phyloP scores from a whole-genome alignment of 1,140 invertebrate genomes.

The Eurosta solidaginis region DNA sequence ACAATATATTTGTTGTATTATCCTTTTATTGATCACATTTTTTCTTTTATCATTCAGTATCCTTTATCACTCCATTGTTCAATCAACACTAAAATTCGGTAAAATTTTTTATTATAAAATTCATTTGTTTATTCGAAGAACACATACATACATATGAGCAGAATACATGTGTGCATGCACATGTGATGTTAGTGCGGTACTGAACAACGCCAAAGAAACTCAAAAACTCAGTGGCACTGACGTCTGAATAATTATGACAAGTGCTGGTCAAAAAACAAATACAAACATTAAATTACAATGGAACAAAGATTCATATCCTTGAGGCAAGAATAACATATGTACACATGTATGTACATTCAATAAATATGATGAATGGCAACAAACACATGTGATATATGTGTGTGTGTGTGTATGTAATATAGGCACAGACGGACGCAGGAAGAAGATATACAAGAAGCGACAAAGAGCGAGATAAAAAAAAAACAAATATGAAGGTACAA shows the following conservation, averaged over 20 bases:
- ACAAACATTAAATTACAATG: not conserved
- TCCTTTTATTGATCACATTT: not conserved
- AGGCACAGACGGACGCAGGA: too few species aligned
- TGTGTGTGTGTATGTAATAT: not conserved
- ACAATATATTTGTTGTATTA: conserved; percentile 1
- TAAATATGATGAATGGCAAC: conserved; percentile 20
- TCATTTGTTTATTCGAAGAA: too few species aligned
- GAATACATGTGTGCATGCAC: not conserved
- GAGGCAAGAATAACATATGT: not conserved
- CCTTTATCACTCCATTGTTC: not conserved
- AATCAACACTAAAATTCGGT: too few species aligned
- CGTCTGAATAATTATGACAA: conserved; percentile 10
- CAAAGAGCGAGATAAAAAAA: not conserved
- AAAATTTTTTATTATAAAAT: too few species aligned
- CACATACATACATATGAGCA: not conserved
- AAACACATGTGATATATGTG: not conserved
- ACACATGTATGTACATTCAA: not conserved
- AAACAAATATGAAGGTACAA: not conserved
- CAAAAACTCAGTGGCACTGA: not conserved
- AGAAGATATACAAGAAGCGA: not conserved
- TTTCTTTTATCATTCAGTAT: not conserved
- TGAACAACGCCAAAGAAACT: not conserved
- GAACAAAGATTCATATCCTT: not conserved
- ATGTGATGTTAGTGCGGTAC: not conserved
- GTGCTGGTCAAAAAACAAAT: not conserved